Conservation (phyloP, 1,140 invertebrate species). For the Drosophila jambulina region DNA sequence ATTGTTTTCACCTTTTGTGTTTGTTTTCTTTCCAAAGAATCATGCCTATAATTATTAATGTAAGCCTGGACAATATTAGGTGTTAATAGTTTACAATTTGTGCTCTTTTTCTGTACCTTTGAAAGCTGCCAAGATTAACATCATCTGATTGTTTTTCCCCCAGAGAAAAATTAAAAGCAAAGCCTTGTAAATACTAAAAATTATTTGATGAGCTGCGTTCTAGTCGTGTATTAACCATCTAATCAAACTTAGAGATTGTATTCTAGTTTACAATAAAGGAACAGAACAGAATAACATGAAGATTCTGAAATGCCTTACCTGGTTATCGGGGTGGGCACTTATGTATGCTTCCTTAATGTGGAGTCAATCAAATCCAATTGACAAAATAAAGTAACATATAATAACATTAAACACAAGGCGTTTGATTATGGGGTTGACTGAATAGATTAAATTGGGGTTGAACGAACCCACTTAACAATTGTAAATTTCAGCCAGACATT, state of each 20-base stretch:
- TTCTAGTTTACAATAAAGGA: constrained; percentile 73
- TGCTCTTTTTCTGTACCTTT: background rate
- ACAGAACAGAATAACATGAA: constrained; percentile 35
- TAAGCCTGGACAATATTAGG: constrained; percentile 12
- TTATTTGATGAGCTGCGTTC: constrained; percentile 32
- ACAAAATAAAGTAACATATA: constrained; percentile 67
- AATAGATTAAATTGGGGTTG: constrained; percentile 30
- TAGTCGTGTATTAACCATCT: constrained; percentile 43
- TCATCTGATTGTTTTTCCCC: constrained; percentile 3
- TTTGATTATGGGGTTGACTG: constrained; percentile 60
- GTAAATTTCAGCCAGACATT: constrained; percentile 69
- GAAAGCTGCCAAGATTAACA: background rate
- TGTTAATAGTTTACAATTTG: constrained; percentile 14
- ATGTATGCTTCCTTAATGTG: constrained; percentile 7
- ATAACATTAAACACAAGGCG: constrained; percentile 67
- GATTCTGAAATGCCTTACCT: constrained; percentile 1
- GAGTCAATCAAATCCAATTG: constrained; percentile 74
- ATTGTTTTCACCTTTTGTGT: background rate
- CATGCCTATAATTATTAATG: background rate
- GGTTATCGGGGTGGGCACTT: background rate
- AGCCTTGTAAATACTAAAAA: constrained; percentile 54
- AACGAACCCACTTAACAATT: constrained; percentile 57
- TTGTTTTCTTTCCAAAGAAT: background rate
- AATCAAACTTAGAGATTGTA: constrained; percentile 68
- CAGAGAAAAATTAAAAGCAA: background rate